These are phyloP conservation scores for Dasypus novemcinctus DNA, from an alignment of 2,113 vertebrate genomes.

Conservation along the genomic window DNA sequence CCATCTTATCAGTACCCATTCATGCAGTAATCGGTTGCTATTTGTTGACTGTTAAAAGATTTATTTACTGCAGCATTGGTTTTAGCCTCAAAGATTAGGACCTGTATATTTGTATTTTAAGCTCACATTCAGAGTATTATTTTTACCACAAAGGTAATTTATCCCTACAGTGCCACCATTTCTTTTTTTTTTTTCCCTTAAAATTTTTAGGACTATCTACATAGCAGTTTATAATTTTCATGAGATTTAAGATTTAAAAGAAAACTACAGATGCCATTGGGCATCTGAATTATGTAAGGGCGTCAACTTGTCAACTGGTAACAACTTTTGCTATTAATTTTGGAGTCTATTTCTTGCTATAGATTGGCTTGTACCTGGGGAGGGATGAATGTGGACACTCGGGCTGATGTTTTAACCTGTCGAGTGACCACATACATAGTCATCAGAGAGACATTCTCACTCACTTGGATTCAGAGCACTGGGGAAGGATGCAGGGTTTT, in stretches of 20 bases:
- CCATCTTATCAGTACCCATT: background rate
- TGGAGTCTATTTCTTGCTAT: background rate
- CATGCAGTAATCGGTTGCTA: background rate
- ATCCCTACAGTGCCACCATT: background rate
- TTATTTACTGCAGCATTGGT: background rate
- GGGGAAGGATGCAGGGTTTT: background rate
- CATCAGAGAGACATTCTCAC: background rate
- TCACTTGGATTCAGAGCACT: background rate
- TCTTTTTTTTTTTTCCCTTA: background rate
- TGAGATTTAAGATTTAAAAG: background rate
- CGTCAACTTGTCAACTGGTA: background rate
- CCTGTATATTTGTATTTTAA: slow-evolving; percentile 40
- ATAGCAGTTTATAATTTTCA: background rate
- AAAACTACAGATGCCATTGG: background rate
- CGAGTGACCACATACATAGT: too few species aligned
- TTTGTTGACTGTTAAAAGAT: background rate
- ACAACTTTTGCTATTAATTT: background rate
- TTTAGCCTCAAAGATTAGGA: background rate
- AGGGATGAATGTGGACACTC: background rate
- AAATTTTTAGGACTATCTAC: background rate
- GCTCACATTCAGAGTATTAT: background rate
- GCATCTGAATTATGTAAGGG: background rate
- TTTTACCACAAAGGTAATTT: background rate
- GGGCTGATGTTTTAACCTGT: background rate
- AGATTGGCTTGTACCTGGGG: background rate